Evolutionary conservation across 2,888 invertebrate species (phyloP).

Genomic region (Caenorhabditis plicata): DNA sequence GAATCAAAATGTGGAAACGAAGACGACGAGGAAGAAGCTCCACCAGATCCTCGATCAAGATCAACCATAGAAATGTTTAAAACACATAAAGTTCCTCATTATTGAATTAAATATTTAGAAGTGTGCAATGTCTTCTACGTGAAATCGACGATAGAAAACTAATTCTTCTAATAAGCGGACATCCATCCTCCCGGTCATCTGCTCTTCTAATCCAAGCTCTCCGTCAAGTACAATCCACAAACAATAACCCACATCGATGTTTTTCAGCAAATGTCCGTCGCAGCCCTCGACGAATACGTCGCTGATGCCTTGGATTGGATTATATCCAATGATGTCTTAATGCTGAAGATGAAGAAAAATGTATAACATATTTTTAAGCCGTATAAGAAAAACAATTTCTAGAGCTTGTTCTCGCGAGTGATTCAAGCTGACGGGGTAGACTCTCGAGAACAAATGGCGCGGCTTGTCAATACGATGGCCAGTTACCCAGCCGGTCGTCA

Average conservation of each 20-base stretch:
- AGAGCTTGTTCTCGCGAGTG: conserved; percentile 35
- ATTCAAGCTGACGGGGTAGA: conserved; percentile 46
- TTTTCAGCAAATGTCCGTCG: conserved; percentile 44
- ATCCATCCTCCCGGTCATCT: conserved; percentile 48
- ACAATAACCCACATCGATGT: too few species aligned
- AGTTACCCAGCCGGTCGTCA: conserved; percentile 33
- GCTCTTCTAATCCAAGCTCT: conserved; percentile 58
- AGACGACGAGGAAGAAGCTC: conserved; percentile 19
- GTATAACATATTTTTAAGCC: conserved; percentile 10
- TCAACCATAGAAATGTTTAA: conserved; percentile 11
- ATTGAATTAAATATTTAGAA: conserved; percentile 1
- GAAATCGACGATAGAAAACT: conserved; percentile 45
- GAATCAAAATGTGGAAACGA: conserved; percentile 8
- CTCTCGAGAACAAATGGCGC: conserved; percentile 40
- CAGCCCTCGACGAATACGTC: conserved; percentile 30
- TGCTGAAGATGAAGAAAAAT: conserved; percentile 43
- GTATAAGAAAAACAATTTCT: too few species aligned
- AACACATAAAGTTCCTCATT: background rate
- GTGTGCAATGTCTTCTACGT: conserved; percentile 29
- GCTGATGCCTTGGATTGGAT: conserved; percentile 38
- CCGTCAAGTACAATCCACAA: conserved; percentile 37
- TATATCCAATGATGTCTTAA: conserved; percentile 33
- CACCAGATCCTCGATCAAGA: conserved; percentile 26
- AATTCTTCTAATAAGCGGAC: conserved; percentile 47
- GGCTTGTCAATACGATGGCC: conserved; percentile 42